These are phyloP conservation scores for Erpetoichthys calabaricus DNA, from an alignment of 2,797 vertebrate genomes.

Conservation along the genomic window DNA sequence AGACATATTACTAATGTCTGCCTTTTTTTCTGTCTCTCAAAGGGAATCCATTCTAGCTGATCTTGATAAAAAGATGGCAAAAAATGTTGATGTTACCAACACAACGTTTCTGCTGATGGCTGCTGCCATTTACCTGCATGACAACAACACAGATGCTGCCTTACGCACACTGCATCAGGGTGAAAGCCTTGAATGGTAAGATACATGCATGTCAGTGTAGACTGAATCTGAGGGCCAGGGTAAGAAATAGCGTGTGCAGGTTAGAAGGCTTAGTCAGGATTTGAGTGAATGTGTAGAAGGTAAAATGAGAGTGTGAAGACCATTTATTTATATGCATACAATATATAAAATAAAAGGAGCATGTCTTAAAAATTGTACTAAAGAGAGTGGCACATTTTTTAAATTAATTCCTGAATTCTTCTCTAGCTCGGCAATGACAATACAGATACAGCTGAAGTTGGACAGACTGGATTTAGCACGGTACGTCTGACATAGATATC, in stretches of 20 bases:
- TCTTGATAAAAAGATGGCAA: constrained; percentile 80
- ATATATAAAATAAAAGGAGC: too few relatives aligned
- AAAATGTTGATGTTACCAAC: constrained; percentile 74
- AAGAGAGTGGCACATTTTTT: too few relatives aligned
- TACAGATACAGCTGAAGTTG: constrained; percentile 80
- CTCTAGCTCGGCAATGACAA: constrained; percentile 74
- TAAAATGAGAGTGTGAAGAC: not conserved
- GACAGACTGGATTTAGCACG: constrained; percentile 86
- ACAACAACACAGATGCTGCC: constrained; percentile 68
- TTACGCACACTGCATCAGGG: constrained; percentile 80
- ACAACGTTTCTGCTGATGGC: constrained; percentile 87
- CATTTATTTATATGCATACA: too few relatives aligned
- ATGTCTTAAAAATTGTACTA: too few relatives aligned
- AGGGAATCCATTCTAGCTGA: constrained; percentile 73
- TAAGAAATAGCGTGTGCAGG: not conserved
- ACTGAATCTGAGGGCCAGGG: not conserved
- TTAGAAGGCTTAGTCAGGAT: not conserved
- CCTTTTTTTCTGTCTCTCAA: constrained; percentile 1
- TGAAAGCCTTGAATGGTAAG: constrained; percentile 83
- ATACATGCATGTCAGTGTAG: too few relatives aligned
- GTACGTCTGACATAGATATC: constrained; percentile 32
- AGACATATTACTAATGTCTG: not conserved
- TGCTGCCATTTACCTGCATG: constrained; percentile 75
- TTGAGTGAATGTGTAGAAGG: not conserved
- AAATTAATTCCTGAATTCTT: too few relatives aligned